These are phyloP conservation scores for Mesorhabditis belari DNA, from an alignment of 2,888 invertebrate species.

Conservation along the genomic window DNA sequence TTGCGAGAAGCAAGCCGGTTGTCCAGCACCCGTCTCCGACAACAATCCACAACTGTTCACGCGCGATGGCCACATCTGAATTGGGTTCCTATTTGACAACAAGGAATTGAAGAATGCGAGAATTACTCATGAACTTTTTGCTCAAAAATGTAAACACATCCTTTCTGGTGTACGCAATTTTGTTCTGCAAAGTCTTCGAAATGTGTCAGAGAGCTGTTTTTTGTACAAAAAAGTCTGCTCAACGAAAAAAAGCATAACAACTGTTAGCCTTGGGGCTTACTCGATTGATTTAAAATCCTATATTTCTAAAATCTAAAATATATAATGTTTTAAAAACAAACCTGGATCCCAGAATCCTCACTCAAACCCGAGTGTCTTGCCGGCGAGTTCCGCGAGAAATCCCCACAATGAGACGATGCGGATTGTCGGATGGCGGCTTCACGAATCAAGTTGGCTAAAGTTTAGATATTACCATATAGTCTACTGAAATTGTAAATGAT, in stretches of 20 bases:
- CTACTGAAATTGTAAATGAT: neutral
- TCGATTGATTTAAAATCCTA: too few species aligned
- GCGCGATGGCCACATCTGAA: neutral
- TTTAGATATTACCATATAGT: neutral
- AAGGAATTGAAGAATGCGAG: too few species aligned
- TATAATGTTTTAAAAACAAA: too few species aligned
- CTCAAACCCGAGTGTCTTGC: slow-evolving; percentile 12
- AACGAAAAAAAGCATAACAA: too few species aligned
- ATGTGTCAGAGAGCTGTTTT: slow-evolving; percentile 1
- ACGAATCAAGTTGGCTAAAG: neutral
- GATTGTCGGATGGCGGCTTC: slow-evolving; percentile 10
- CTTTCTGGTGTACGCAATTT: too few species aligned
- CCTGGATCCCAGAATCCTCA: slow-evolving; percentile 10
- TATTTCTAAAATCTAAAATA: too few species aligned
- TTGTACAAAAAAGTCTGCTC: slow-evolving; percentile 1
- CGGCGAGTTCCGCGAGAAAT: slow-evolving; percentile 10
- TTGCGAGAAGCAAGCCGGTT: slow-evolving; percentile 7
- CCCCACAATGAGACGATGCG: slow-evolving; percentile 10
- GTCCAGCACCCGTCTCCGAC: neutral
- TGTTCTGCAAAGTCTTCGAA: too few species aligned
- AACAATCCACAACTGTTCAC: neutral
- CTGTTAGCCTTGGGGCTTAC: too few species aligned
- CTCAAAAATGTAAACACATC: neutral
- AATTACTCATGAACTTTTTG: too few species aligned
- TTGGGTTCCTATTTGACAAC: too few species aligned